phyloP scores from a whole-genome alignment of 1,140 invertebrate species.

The Armadillidium nasatum region DNA sequence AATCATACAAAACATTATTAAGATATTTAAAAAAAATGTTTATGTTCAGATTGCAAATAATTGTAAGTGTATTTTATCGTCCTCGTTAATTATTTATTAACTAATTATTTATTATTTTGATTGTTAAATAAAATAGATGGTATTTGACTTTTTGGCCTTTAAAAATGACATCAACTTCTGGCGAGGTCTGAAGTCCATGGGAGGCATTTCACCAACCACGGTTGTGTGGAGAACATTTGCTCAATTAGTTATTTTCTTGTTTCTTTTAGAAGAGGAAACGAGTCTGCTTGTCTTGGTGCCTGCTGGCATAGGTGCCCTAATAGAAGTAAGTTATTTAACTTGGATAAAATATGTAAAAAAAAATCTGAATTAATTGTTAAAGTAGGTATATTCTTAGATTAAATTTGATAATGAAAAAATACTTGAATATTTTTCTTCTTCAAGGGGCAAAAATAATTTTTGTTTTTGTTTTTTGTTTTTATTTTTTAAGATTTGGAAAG shows the following conservation, averaged over 20 bases:
- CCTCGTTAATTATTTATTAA: too few relatives aligned
- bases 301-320: constrained; percentile 73
- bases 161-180: constrained; percentile 98
- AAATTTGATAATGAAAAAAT: too few relatives aligned
- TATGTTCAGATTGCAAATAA: too few relatives aligned
- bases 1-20: too few relatives aligned
- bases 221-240: constrained; percentile 90
- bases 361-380: background rate
- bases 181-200: constrained; percentile 74
- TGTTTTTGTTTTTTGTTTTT: too few relatives aligned
- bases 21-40: too few relatives aligned
- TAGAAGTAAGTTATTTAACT: constrained; percentile 62
- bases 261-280: constrained; percentile 86
- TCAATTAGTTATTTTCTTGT: constrained; percentile 88
- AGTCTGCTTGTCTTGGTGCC: constrained; percentile 86
- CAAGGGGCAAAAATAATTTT: too few relatives aligned
- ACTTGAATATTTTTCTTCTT: too few relatives aligned
- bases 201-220: constrained; percentile 80
- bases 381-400: too few relatives aligned
- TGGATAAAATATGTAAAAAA: too few relatives aligned
- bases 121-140: constrained; percentile 70
- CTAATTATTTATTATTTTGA: too few relatives aligned
- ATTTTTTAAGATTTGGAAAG: constrained; percentile 82
- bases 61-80: too few relatives aligned
- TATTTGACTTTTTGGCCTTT: constrained; percentile 95